These are phyloP conservation scores for Bombus sylvicola DNA, from an alignment of 1,140 invertebrate genomes.

Conservation along the genomic window DNA sequence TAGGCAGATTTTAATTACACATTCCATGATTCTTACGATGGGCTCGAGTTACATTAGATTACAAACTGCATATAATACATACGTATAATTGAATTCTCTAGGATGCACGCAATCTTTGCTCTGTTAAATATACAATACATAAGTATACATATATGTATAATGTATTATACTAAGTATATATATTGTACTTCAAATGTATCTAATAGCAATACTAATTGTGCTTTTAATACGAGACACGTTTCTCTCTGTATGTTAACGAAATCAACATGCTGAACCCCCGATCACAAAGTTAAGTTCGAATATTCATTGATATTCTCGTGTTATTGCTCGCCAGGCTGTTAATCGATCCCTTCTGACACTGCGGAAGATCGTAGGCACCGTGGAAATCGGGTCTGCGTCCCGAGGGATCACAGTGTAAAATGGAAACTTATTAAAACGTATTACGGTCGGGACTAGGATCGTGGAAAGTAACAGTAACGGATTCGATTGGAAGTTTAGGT, in stretches of 20 bases:
- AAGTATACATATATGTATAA: not conserved
- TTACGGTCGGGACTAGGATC: not conserved
- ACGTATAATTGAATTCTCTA: not conserved
- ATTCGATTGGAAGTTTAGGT: slow-evolving; percentile 40
- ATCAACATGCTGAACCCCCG: no score
- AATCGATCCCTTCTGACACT: not conserved
- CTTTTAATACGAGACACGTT: no score
- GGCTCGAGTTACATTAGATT: not conserved
- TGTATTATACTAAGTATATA: not conserved
- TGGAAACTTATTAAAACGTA: slow-evolving; percentile 38
- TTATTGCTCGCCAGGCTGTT: not conserved
- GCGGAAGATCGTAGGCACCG: not conserved
- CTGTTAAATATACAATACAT: not conserved
- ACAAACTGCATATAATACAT: not conserved
- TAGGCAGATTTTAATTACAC: not conserved
- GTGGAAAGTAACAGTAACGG: slow-evolving; percentile 24
- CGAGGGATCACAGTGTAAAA: not conserved
- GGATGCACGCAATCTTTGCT: not conserved
- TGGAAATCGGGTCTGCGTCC: not conserved
- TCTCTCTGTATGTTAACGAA: no score
- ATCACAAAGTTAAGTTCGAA: not conserved
- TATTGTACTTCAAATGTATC: no score
- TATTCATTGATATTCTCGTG: not conserved
- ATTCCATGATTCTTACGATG: not conserved
- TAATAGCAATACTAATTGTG: no score